phyloP scores from a whole-genome alignment of 2,113 vertebrate species.

The Cettia cetti region DNA sequence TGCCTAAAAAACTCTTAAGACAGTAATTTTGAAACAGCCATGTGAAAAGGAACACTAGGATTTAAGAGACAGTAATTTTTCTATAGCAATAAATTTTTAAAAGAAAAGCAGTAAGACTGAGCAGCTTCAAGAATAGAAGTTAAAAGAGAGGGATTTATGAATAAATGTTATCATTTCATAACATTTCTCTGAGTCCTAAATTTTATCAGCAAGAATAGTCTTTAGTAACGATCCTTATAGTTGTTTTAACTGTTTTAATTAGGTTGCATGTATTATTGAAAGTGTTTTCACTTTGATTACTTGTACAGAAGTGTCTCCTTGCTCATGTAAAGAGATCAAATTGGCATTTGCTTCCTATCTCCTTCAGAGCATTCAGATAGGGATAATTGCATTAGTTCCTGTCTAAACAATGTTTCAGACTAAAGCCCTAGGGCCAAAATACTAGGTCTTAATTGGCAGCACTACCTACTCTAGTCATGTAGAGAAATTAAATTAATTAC shows the following conservation, averaged over 20 bases:
- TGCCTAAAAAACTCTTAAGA: neutral
- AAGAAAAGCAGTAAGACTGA: neutral
- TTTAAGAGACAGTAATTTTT: neutral
- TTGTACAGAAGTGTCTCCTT: neutral
- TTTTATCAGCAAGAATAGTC: neutral
- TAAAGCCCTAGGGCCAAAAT: conserved; percentile 6
- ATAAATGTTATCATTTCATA: neutral
- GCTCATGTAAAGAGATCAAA: conserved; percentile 9
- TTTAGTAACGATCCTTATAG: neutral
- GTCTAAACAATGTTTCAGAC: conserved; percentile 47
- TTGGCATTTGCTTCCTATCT: conserved; percentile 52
- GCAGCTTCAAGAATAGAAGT: neutral
- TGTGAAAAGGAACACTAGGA: neutral
- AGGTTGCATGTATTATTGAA: conserved; percentile 17
- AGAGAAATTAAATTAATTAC: conserved; percentile 62
- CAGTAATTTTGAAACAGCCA: neutral
- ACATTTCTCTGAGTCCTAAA: neutral
- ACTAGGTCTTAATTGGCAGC: conserved; percentile 22
- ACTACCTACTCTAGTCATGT: conserved; percentile 4
- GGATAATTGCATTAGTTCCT: conserved; percentile 65
- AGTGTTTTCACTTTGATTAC: conserved; percentile 51
- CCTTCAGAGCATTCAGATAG: conserved; percentile 56
- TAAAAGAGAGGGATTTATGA: neutral
- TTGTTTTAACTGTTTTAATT: conserved; percentile 59
- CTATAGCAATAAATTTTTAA: neutral